phyloP scores from a whole-genome alignment of 2,888 invertebrate genomes.

The Andrena praecox region DNA sequence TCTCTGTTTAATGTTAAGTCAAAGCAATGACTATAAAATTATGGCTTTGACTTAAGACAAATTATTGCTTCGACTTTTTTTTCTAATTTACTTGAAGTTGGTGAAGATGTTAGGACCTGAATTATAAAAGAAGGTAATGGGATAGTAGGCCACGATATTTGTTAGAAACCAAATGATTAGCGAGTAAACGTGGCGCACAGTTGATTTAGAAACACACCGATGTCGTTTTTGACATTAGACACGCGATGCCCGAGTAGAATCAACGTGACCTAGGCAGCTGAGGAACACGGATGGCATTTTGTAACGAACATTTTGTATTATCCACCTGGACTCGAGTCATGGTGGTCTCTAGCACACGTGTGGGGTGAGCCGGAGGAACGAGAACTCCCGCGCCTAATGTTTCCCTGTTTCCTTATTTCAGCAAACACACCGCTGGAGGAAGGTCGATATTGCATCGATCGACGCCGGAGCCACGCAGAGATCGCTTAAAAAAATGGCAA shows the following conservation, averaged over 20 bases:
- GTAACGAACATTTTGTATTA: constrained; percentile 77
- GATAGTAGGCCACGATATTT: not conserved
- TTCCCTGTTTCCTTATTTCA: not conserved
- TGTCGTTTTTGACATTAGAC: constrained; percentile 26
- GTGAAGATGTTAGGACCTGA: no score
- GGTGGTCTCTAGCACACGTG: constrained; percentile 51
- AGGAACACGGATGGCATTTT: constrained; percentile 69
- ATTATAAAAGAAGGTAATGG: no score
- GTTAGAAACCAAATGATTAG: not conserved
- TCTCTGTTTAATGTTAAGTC: no score
- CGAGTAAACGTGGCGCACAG: not conserved
- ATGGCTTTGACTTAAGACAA: no score
- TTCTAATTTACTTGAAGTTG: no score
- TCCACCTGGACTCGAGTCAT: constrained; percentile 81
- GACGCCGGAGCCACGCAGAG: no score
- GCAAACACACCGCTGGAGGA: not conserved
- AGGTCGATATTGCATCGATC: not conserved
- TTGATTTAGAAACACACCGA: constrained; percentile 18
- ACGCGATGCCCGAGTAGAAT: constrained; percentile 63
- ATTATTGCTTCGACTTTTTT: no score
- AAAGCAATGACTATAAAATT: no score
- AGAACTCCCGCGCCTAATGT: not conserved
- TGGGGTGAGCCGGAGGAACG: constrained; percentile 32
- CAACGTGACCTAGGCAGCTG: constrained; percentile 81
- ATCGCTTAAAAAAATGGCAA: not conserved